phyloP scores from a whole-genome alignment of 1,140 invertebrate species.

The Drosophila subobscura region DNA sequence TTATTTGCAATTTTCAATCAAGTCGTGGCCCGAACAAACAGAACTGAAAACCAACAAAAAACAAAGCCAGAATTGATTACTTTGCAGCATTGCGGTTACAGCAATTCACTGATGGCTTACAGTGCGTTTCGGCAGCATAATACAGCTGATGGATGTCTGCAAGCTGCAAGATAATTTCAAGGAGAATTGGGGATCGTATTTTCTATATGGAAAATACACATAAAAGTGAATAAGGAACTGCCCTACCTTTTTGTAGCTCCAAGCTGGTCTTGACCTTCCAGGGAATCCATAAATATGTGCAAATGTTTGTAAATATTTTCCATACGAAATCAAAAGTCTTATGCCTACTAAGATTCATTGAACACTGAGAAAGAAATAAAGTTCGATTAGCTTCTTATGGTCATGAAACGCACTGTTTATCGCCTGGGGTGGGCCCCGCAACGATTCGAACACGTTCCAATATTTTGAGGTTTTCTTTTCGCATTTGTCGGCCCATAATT shows the following conservation, averaged over 20 bases:
- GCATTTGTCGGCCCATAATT: constrained; percentile 63
- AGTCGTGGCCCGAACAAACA: constrained; percentile 71
- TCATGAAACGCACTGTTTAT: constrained; percentile 23
- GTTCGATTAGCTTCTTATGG: too few relatives aligned
- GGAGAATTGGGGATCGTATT: too few relatives aligned
- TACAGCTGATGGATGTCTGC: too few relatives aligned
- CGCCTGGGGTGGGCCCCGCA: constrained; percentile 30
- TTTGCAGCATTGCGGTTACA: constrained; percentile 52
- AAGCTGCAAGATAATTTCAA: too few relatives aligned
- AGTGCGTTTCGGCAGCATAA: constrained; percentile 13
- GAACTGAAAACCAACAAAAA: constrained; percentile 17
- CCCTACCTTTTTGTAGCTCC: too few relatives aligned
- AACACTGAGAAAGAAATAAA: background rate
- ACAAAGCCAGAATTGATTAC: constrained; percentile 64
- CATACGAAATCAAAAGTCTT: background rate
- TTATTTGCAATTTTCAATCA: constrained; percentile 82
- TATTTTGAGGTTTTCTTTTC: constrained; percentile 64
- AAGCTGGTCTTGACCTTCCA: too few relatives aligned
- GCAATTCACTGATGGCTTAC: constrained; percentile 1
- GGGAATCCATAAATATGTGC: too few relatives aligned
- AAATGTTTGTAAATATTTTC: background rate
- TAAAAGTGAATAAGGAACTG: too few relatives aligned
- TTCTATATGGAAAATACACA: too few relatives aligned
- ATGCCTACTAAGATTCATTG: too few relatives aligned
- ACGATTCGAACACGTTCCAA: constrained; percentile 73